These are phyloP conservation scores for Drosophila lini DNA, from an alignment of 1,140 invertebrate genomes.

Conservation along the genomic window DNA sequence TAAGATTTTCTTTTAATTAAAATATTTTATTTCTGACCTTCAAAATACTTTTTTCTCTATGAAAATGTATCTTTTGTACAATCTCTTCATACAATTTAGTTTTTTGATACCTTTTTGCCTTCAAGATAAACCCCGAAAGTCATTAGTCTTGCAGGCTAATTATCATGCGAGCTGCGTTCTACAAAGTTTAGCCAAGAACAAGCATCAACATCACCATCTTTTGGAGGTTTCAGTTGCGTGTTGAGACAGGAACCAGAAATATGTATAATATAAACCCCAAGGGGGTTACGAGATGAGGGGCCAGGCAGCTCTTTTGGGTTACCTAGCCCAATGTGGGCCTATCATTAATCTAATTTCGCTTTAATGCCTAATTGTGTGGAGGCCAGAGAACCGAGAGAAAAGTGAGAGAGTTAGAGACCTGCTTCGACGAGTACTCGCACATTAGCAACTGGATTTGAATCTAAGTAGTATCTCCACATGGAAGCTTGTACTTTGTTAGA, in stretches of 20 bases:
- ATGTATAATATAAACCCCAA: constrained; percentile 6
- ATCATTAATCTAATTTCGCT: constrained; percentile 82
- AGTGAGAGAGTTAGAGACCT: constrained; percentile 11
- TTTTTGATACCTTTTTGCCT: constrained; percentile 26
- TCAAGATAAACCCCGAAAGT: constrained; percentile 45
- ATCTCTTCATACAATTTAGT: constrained; percentile 42
- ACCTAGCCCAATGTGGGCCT: constrained; percentile 60
- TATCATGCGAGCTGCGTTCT: constrained; percentile 62
- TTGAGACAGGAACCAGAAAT: constrained; percentile 33
- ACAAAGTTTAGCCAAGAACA: constrained; percentile 60
- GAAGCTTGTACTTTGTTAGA: constrained; percentile 34
- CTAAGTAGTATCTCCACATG: constrained; percentile 13
- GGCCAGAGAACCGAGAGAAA: neutral
- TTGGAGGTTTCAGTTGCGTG: constrained; percentile 51
- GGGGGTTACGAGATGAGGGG: neutral
- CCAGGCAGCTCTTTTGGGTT: constrained; percentile 25
- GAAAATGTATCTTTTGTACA: constrained; percentile 17
- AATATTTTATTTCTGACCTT: neutral
- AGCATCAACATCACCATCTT: constrained; percentile 51
- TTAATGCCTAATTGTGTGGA: constrained; percentile 64
- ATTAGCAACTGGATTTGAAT: constrained; percentile 54
- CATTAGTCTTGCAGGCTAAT: constrained; percentile 73
- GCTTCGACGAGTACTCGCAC: constrained; percentile 46
- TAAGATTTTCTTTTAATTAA: neutral
- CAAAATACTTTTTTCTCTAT: neutral